Conservation (phyloP, 2,797 vertebrate genomes). For the Scolopax rusticola region DNA sequence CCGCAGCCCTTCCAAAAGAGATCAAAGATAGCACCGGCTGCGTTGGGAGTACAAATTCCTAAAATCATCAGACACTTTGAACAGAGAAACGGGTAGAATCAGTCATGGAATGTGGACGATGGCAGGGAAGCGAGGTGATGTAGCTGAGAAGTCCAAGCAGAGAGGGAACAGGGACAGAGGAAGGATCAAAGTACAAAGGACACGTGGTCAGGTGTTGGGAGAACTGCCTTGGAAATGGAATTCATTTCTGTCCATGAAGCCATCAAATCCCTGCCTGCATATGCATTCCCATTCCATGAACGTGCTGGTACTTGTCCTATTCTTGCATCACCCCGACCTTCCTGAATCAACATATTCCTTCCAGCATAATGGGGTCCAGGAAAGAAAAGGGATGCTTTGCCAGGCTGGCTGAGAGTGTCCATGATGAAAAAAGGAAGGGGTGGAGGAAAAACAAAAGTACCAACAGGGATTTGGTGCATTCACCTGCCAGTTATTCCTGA, state of each 20-base stretch:
- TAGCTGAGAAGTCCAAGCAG: not conserved
- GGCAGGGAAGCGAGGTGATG: not conserved
- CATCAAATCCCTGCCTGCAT: not conserved
- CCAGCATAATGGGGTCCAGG: not conserved
- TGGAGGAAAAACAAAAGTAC: not conserved
- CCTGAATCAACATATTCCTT: not conserved
- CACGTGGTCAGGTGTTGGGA: rapidly evolving
- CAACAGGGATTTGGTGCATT: not conserved
- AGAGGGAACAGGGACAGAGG: not conserved
- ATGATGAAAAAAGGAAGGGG: not conserved
- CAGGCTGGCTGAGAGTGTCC: not conserved
- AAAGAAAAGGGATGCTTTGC: not conserved
- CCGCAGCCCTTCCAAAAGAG: not conserved
- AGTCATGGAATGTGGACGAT: rapidly evolving
- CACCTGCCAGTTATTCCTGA: not conserved
- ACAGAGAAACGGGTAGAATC: not conserved
- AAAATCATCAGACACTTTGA: not conserved
- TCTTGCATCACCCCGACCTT: not conserved
- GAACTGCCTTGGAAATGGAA: not conserved
- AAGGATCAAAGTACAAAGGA: not conserved
- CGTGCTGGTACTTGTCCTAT: not conserved
- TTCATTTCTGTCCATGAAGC: not conserved
- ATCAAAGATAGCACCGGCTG: not conserved
- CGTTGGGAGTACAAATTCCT: not conserved
- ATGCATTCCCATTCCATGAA: not conserved